Conservation (phyloP, 1,140 invertebrate species). For the Cyclina sinensis region DNA sequence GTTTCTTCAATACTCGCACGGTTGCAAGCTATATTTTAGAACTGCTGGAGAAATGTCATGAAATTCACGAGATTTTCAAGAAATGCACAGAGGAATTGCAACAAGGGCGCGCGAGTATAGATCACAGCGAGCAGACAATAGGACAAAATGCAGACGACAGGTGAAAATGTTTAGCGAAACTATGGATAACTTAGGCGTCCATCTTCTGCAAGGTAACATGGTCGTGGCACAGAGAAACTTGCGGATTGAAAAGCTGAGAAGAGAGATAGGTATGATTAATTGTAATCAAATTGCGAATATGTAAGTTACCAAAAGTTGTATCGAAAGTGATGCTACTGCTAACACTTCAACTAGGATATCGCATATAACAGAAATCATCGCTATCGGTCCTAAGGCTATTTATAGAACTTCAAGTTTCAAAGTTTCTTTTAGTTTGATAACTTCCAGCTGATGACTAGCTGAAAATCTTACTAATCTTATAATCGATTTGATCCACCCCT, state of each 20-base stretch:
- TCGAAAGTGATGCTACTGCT: too few relatives aligned
- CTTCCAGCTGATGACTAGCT: too few relatives aligned
- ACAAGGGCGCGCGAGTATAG: not conserved
- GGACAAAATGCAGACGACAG: slow-evolving; percentile 7
- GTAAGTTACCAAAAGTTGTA: too few relatives aligned
- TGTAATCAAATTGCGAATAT: too few relatives aligned
- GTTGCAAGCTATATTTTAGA: slow-evolving; percentile 23
- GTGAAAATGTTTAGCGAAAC: slow-evolving; percentile 4
- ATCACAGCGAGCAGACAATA: not conserved
- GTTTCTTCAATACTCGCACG: not conserved
- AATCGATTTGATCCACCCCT: too few relatives aligned
- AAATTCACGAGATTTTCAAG: slow-evolving; percentile 18
- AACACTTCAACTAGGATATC: too few relatives aligned
- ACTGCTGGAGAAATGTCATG: slow-evolving; percentile 37
- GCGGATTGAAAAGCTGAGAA: not conserved
- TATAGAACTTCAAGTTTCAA: too few relatives aligned
- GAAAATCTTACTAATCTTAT: too few relatives aligned
- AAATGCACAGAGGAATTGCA: not conserved
- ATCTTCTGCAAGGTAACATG: slow-evolving; percentile 18
- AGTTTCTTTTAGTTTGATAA: too few relatives aligned
- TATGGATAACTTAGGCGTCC: not conserved
- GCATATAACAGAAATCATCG: too few relatives aligned
- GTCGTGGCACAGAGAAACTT: not conserved
- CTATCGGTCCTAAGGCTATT: too few relatives aligned
- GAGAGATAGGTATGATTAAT: slow-evolving; percentile 41